Conservation (phyloP, 2,113 vertebrate genomes). For the Dermatemys mawii region DNA sequence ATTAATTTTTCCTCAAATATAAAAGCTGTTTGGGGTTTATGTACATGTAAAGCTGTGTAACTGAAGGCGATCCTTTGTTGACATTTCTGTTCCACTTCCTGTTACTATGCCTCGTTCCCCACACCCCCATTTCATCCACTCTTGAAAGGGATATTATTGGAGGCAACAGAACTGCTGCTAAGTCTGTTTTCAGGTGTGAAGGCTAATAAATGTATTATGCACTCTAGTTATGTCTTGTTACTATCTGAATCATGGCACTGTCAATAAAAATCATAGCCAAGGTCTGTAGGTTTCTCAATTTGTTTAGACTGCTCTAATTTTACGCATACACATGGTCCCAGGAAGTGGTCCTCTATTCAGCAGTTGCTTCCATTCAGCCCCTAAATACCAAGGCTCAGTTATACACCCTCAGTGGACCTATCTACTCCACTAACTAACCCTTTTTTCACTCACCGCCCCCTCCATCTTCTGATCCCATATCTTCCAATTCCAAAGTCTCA, state of each 20-base stretch:
- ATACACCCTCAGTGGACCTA: fast-evolving
- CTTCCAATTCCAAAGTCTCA: background rate
- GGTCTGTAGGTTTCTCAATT: constrained; percentile 13
- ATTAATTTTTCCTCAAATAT: constrained; percentile 20
- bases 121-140: background rate
- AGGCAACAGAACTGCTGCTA: constrained; percentile 35
- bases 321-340: background rate
- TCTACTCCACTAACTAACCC: background rate
- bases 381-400: background rate
- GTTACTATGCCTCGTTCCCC: background rate
- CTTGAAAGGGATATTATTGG: background rate
- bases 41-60: background rate
- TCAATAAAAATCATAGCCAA: constrained; percentile 30
- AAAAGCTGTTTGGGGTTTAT: constrained; percentile 5
- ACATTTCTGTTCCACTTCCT: background rate
- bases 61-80: constrained; percentile 27
- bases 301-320: constrained; percentile 42
- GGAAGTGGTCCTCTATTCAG: background rate
- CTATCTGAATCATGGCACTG: constrained; percentile 41
- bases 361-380: background rate
- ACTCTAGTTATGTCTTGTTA: constrained; percentile 18
- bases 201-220: constrained; percentile 19
- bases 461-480: fast-evolving
- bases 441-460: fast-evolving
- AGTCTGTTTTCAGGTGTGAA: constrained; percentile 8